Evolutionary conservation across 2,797 vertebrate genomes (phyloP).

Genomic region (Anomalospiza imberbis): DNA sequence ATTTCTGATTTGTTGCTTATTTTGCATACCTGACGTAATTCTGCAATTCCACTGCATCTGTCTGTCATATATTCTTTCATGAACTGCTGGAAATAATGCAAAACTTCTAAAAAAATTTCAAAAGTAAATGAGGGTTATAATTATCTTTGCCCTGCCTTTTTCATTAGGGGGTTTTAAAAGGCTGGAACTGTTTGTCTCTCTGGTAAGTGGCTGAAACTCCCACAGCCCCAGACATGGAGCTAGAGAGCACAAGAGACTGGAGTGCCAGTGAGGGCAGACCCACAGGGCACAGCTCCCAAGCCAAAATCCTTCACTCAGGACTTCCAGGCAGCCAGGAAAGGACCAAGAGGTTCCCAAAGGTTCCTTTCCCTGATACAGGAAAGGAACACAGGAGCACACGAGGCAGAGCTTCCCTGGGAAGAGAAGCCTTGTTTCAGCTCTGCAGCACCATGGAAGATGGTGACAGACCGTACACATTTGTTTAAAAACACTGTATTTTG

Average conservation of each 20-base stretch:
- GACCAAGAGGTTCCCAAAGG: neutral
- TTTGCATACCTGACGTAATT: neutral
- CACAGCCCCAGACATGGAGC: neutral
- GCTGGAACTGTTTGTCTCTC: neutral
- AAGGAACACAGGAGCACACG: neutral
- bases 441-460: neutral
- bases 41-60: neutral
- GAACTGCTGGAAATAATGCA: neutral
- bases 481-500: neutral
- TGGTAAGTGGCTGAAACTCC: neutral
- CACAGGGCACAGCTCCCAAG: neutral
- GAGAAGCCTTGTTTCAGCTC: neutral
- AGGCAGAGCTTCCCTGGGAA: neutral
- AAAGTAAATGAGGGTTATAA: neutral
- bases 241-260: neutral
- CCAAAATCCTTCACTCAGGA: neutral
- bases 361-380: no score
- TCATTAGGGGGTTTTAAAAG: neutral
- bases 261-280: neutral
- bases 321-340: neutral
- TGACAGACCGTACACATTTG: neutral
- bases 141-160: neutral
- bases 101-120: neutral
- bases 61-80: accelerated
- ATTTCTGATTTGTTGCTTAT: neutral